Evolutionary conservation across 2,113 vertebrate species (phyloP).

Genomic region (Dissostichus mawsoni): DNA sequence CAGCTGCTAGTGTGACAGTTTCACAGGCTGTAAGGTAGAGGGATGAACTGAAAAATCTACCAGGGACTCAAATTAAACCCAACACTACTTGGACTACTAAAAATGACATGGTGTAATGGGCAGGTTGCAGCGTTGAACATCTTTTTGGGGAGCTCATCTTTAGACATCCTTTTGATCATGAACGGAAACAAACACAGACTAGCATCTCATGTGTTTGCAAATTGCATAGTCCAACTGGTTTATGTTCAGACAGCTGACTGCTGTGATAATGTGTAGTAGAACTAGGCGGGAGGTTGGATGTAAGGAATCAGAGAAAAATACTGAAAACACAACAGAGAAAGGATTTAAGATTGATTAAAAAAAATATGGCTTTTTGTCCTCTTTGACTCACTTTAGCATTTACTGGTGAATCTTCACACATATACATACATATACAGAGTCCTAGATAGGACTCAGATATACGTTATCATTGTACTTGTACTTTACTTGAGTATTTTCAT

Average conservation of each 20-base stretch:
- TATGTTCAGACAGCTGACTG: slow-evolving; percentile 11
- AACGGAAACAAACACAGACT: neutral
- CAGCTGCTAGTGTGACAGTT: slow-evolving; percentile 14
- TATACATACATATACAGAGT: no score
- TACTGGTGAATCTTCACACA: no score
- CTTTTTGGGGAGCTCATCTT: neutral
- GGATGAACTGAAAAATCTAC: neutral
- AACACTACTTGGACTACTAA: neutral
- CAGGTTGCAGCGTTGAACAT: neutral
- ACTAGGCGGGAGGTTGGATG: neutral
- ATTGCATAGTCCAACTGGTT: slow-evolving; percentile 15
- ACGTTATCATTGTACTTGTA: no score
- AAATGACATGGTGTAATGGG: slow-evolving; percentile 6
- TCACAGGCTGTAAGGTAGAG: neutral
- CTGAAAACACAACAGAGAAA: neutral
- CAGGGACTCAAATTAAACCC: slow-evolving; percentile 2
- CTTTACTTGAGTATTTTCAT: no score
- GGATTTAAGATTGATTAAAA: no score
- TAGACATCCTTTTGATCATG: slow-evolving; percentile 14
- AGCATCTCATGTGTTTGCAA: slow-evolving; percentile 21
- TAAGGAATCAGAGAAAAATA: slow-evolving; percentile 11
- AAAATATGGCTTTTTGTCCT: no score
- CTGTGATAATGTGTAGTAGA: neutral
- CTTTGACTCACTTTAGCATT: no score
- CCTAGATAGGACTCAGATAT: no score